phyloP scores from a whole-genome alignment of 1,140 invertebrate genomes.

The Drosophila micromelanica region DNA sequence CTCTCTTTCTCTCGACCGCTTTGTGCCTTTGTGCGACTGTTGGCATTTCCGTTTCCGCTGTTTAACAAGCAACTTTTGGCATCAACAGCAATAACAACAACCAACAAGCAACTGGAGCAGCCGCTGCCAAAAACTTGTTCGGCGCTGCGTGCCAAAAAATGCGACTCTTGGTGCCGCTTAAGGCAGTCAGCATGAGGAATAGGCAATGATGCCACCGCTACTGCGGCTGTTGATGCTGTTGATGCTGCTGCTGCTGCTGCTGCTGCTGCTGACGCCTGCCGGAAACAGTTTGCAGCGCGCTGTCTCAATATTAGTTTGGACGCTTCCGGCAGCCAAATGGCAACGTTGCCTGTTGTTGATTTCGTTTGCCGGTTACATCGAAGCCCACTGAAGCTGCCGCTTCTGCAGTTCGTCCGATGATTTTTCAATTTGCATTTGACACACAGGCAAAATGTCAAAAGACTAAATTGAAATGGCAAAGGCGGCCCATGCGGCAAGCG shows the following conservation, averaged over 20 bases:
- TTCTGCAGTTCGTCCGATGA: slow-evolving; percentile 56
- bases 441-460: slow-evolving; percentile 74
- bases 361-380: slow-evolving; percentile 39
- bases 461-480: slow-evolving; percentile 78
- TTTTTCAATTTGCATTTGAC: slow-evolving; percentile 82
- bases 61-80: slow-evolving; percentile 80
- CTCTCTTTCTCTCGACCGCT: slow-evolving; percentile 10
- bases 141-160: slow-evolving; percentile 71
- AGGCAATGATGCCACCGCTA: slow-evolving; percentile 5
- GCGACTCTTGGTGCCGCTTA: slow-evolving; percentile 43
- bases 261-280: slow-evolving; percentile 33
- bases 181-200: slow-evolving; percentile 30
- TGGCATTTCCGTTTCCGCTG: slow-evolving; percentile 79
- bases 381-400: slow-evolving; percentile 3
- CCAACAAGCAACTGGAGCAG: slow-evolving; percentile 30
- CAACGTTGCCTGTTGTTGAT: slow-evolving; percentile 56
- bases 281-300: slow-evolving; percentile 64
- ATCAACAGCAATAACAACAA: slow-evolving; percentile 55
- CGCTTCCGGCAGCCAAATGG: slow-evolving; percentile 74
- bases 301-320: slow-evolving; percentile 77
- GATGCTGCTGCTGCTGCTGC: neutral
- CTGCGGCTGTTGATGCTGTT: neutral
- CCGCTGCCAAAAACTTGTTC: slow-evolving; percentile 73
- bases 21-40: slow-evolving; percentile 74
- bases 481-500: slow-evolving; percentile 8